These are phyloP conservation scores for Lacerta viridis DNA, from an alignment of 2,797 vertebrate genomes.

Conservation along the genomic window DNA sequence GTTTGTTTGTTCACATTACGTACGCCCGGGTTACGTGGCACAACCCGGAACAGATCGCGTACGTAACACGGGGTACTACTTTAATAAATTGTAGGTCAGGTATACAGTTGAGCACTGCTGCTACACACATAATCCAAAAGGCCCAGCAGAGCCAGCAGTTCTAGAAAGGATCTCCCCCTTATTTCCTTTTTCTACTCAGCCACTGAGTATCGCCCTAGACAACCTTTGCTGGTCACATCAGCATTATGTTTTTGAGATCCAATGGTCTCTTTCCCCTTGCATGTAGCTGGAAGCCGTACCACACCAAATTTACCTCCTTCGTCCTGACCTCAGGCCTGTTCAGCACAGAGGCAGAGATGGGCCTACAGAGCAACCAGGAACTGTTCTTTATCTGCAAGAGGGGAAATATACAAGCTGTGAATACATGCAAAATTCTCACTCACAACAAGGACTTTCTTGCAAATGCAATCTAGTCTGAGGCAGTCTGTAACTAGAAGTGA, in stretches of 20 bases:
- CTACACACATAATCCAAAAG: not conserved
- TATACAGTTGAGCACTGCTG: not conserved
- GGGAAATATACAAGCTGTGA: not conserved
- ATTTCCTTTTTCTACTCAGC: not conserved
- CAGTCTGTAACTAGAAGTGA: not conserved
- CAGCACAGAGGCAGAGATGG: slow-evolving; percentile 83
- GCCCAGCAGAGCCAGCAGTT: not conserved
- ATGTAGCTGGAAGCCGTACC: not conserved
- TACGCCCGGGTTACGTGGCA: too few species aligned
- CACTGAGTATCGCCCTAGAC: not conserved
- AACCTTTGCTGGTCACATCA: not conserved
- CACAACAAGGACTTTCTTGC: not conserved
- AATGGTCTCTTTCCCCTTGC: not conserved
- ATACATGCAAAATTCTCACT: not conserved
- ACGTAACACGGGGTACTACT: too few species aligned
- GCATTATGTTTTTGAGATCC: too few species aligned
- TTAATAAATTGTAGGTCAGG: not conserved
- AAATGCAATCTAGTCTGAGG: not conserved
- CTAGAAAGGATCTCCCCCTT: not conserved
- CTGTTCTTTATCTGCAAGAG: slow-evolving; percentile 83
- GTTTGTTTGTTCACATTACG: too few species aligned
- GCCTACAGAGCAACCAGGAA: slow-evolving; percentile 86
- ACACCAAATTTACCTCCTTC: slow-evolving; percentile 83
- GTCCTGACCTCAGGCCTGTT: slow-evolving; percentile 82
- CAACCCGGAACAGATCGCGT: too few species aligned